Evolutionary conservation across 2,888 invertebrate species (phyloP).

Genomic region (Synergus laeviventris): DNA sequence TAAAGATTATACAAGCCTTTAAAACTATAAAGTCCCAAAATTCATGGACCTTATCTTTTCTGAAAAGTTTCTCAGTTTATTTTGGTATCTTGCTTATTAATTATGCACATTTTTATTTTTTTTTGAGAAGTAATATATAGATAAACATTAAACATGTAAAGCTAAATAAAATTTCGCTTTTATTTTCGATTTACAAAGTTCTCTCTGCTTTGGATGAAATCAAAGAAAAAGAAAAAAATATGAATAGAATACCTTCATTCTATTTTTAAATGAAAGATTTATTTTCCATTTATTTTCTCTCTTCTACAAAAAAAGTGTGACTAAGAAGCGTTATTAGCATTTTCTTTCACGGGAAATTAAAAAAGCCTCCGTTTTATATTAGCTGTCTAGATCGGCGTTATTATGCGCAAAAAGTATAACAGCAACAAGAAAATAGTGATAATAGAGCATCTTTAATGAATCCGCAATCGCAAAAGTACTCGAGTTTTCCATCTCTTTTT

Average conservation of each 20-base stretch:
- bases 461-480: neutral
- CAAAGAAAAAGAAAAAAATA: too few species aligned
- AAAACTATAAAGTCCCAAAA: neutral
- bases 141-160: too few species aligned
- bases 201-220: too few species aligned
- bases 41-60: neutral
- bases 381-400: neutral
- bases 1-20: neutral
- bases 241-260: neutral
- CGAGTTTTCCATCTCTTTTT: neutral
- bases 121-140: too few species aligned
- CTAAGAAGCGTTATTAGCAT: neutral
- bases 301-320: neutral
- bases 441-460: slow-evolving; percentile 1
- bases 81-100: too few species aligned
- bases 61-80: neutral
- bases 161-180: too few species aligned
- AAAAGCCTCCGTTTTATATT: slow-evolving; percentile 16
- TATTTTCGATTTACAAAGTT: too few species aligned
- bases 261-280: neutral
- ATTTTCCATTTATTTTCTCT: neutral
- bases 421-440: slow-evolving; percentile 15
- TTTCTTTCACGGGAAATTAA: neutral
- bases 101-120: too few species aligned
- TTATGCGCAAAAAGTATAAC: neutral